Base-by-base conservation (phyloP, 2,888 invertebrate species). In the Microchrysa polita region DNA sequence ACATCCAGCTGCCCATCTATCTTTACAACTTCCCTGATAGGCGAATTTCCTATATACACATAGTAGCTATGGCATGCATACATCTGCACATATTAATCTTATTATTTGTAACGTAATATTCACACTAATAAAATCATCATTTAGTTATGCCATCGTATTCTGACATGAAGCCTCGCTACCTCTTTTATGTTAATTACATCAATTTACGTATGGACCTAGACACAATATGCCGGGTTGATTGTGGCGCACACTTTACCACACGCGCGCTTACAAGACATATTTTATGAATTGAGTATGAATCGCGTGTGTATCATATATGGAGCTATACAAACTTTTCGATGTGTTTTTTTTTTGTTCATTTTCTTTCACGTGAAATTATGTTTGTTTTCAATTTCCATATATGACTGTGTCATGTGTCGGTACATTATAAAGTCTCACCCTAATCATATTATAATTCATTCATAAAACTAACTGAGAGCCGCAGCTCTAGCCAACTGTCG, bases 331-430 rank as follows among this genome's bases (percentile, higher is more conserved):
- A 34, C 2, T 34, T 34, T 34, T 34, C n/a, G n/a, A 7, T 34
- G 27, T 5, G 27, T 34, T 34, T 34, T 53, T 12, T 27, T 67
- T 53, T n/a, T n/a, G n/a, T n/a, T n/a, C n/a, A n/a, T n/a, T n/a
- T n/a, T n/a, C n/a, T n/a, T 53, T 52, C 34, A 53, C 53, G 27
- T 67, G 67, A 67, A 53, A 34, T 67, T 67, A 27, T 67, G 53
- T 67, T 67, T 67, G 53, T 67, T 67, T 67, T 67, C 67, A 34
- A 67, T 67, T 67, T 67, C 27, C 67, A 67, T 27, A 52, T 53
- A 53, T 44, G 7, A 27, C 23, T 23, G 67, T 34, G 2, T 34
- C n/a, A n/a, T 23, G 22, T 52, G 23, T 12, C 27, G 34, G 44
- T 44, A 44, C 14, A n/a, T 20, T 23, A n/a, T 10, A 9, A 9